These are phyloP conservation scores for Xenops minutus DNA, from an alignment of 2,797 vertebrate genomes.

Conservation along the genomic window DNA sequence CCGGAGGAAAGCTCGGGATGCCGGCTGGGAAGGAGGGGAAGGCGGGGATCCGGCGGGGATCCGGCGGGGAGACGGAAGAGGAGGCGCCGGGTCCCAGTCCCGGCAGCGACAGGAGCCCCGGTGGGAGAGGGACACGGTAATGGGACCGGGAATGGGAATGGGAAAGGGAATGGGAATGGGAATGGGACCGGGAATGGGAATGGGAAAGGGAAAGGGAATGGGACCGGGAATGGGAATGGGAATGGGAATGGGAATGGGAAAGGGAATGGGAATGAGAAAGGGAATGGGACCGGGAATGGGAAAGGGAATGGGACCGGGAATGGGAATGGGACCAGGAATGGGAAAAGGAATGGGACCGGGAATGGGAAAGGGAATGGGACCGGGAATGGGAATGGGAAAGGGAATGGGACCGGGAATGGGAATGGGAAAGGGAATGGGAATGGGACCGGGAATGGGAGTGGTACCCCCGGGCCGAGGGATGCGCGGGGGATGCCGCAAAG, in stretches of 20 bases:
- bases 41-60: no score
- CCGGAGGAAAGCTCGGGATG: neutral
- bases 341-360: neutral
- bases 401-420: neutral
- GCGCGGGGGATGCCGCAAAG: neutral
- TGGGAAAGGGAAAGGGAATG: neutral
- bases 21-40: no score
- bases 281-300: neutral
- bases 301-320: neutral
- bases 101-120: neutral
- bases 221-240: neutral
- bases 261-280: neutral
- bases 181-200: neutral
- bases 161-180: neutral
- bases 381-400: no score
- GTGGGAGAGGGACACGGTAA: neutral
- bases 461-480: rapidly evolving
- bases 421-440: neutral
- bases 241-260: no score
- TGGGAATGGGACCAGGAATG: no score
- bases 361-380: neutral
- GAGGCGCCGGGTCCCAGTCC: neutral
- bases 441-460: neutral
- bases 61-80: neutral
- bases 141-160: neutral